phyloP scores from a whole-genome alignment of 2,797 vertebrate species.

The Phalanger gymnotis region DNA sequence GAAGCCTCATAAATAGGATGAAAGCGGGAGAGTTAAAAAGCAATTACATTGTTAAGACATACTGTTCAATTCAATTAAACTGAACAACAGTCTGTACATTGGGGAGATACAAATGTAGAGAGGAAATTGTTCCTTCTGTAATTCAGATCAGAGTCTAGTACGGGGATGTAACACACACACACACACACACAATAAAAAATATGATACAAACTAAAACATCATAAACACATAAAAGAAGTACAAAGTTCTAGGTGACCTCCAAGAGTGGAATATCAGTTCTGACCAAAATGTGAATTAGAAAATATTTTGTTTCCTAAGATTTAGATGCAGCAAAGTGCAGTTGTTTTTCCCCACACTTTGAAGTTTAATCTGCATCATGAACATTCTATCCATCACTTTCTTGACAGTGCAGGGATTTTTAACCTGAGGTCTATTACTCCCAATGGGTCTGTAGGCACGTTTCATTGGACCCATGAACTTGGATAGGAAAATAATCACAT shows the following conservation, averaged over 20 bases:
- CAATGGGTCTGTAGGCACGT: not conserved
- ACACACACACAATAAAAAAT: not conserved
- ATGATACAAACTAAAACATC: not conserved
- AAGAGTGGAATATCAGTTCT: not conserved
- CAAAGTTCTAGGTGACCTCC: not conserved
- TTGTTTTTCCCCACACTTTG: not conserved
- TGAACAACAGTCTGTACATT: not conserved
- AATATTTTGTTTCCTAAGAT: not conserved
- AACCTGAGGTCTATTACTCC: not conserved
- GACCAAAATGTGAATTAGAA: not conserved
- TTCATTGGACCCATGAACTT: not conserved
- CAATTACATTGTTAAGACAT: not conserved
- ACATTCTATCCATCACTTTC: not conserved
- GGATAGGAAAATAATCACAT: not conserved
- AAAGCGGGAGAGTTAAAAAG: not conserved
- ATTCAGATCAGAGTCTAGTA: not conserved
- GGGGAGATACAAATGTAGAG: not conserved
- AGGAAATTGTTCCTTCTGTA: not conserved
- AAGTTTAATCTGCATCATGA: not conserved
- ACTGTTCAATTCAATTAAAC: not conserved
- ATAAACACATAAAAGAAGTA: not conserved
- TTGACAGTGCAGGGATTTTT: not conserved
- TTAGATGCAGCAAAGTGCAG: not conserved
- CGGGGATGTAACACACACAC: no score
- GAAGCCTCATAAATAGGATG: not conserved